These are phyloP conservation scores for Rhizomys pruinosus DNA, from an alignment of 2,113 vertebrate species.

Conservation along the genomic window DNA sequence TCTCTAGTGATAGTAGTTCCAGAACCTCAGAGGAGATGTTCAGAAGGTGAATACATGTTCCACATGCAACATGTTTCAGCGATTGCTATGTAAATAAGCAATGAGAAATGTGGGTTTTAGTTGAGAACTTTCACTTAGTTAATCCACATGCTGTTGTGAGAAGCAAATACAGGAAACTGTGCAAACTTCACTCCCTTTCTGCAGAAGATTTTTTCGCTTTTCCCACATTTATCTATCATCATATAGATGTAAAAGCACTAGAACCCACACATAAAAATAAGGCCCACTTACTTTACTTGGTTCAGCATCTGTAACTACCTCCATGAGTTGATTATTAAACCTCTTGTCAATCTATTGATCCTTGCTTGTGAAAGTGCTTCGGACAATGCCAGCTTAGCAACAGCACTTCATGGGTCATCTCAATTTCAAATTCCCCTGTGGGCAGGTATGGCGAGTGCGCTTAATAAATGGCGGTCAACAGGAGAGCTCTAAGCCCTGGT, in stretches of 20 bases:
- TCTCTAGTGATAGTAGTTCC: background rate
- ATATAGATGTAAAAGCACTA: background rate
- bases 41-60: too few species aligned
- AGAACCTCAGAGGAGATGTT: background rate
- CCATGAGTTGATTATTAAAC: background rate
- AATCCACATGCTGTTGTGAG: background rate
- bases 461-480: background rate
- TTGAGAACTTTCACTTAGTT: background rate
- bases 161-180: background rate
- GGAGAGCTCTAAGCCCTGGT: background rate
- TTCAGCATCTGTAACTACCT: background rate
- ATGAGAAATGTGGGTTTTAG: background rate
- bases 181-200: background rate
- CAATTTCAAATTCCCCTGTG: background rate
- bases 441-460: background rate
- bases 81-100: background rate
- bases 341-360: background rate
- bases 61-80: fast-evolving
- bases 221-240: background rate
- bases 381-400: background rate
- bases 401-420: background rate
- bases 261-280: background rate
- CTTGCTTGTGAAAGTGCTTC: background rate
- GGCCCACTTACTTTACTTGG: background rate
- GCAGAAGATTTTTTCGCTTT: background rate